Evolutionary conservation across 2,113 vertebrate genomes (phyloP), one percentile per base, ranked within the genome.

Genomic region (Tinamus guttatus): DNA sequence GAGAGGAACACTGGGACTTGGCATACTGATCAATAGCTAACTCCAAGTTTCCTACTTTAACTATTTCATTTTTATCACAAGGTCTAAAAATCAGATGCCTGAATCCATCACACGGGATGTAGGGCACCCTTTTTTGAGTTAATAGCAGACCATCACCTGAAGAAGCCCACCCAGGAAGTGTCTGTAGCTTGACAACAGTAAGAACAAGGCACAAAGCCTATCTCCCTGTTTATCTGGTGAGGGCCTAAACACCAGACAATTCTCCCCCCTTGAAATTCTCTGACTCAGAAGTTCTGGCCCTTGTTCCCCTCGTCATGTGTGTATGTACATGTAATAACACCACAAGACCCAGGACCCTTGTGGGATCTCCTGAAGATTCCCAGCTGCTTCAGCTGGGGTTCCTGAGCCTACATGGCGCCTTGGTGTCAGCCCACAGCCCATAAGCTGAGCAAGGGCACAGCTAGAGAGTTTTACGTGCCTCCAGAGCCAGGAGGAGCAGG

Each of bases 191-290:
- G 51, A 41, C 20, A 34, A 6, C 15, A 64, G 24, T 24, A 65
- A 77, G 7, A 38, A 54, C 8, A 60, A 82, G 25, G 16, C 40
- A 47, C 28, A 52, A 51, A 56, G 47, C 25, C 58, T 43, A 78
- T 65, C 21, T 74, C 43, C 32, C 19, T 9, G 54, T 28, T 38
- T 9, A 40, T 32, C 30, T 81, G 15, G 38, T 27, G 21, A 21
- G 56, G n/a, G 30, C 3, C 17, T 9, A 62, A 63, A 2, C 21
- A 9, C 75, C 49, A 69, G 1, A 11, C 1, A 2, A 3, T 68
- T 90, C 38, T 63, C 6, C 28, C 34, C 13, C 4, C 9, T 51
- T 28, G 13, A 0, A 0, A 36, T 40, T 11, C 1, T 2, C 32
- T 45, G 5, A 27, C 2, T 64, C 85, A 8, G 10, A 82, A 73